These are phyloP conservation scores for Rhinolophus sinicus DNA, from an alignment of 2,113 vertebrate species.

Conservation along the genomic window DNA sequence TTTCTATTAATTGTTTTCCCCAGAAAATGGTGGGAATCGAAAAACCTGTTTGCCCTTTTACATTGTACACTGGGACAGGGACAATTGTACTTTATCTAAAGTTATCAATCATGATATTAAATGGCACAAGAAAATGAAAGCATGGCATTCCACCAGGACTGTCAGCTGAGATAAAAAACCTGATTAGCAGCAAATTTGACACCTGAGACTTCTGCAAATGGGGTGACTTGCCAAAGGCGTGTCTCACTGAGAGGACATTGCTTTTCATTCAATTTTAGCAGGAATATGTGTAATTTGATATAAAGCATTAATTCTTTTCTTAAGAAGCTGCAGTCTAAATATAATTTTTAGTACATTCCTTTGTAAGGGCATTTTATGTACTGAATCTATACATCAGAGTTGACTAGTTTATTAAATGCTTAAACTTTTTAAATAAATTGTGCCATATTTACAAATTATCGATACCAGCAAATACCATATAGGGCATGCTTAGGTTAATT, in stretches of 20 bases:
- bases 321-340: slow-evolving; percentile 34
- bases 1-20: neutral
- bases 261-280: slow-evolving; percentile 50
- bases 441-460: slow-evolving; percentile 28
- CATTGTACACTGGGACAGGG: neutral
- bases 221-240: slow-evolving; percentile 45
- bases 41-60: neutral
- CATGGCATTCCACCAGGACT: slow-evolving; percentile 22
- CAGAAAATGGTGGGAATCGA: neutral
- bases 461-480: neutral
- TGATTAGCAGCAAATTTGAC: slow-evolving; percentile 65
- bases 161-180: slow-evolving; percentile 62
- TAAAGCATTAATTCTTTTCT: slow-evolving; percentile 54
- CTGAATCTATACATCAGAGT: neutral
- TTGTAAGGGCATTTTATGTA: slow-evolving; percentile 7
- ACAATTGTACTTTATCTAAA: neutral
- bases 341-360: neutral
- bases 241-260: slow-evolving; percentile 45
- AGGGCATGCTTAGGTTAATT: slow-evolving; percentile 38
- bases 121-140: slow-evolving; percentile 68
- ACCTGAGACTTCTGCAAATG: slow-evolving; percentile 62
- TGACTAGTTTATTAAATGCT: slow-evolving; percentile 27
- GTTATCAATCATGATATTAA: slow-evolving; percentile 60
- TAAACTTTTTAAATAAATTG: slow-evolving; percentile 44
- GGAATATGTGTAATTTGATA: slow-evolving; percentile 13